Conservation (phyloP, 2,113 vertebrate genomes). For the Lepidiolamprologus cunningtoni region DNA sequence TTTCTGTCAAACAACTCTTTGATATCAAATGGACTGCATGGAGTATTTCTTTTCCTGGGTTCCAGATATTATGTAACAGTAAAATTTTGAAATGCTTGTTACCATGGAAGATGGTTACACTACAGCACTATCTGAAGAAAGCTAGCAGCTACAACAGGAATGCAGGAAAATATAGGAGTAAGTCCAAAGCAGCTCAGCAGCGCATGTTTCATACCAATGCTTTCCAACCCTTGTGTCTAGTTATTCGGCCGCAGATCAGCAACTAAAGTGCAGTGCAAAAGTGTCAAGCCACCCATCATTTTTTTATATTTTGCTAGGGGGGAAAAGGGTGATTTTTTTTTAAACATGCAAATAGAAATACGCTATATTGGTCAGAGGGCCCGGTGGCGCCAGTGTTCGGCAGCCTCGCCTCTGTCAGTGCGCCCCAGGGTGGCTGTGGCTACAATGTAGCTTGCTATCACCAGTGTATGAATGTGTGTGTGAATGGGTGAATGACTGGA, state of each 20-base stretch:
- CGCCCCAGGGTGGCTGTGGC: neutral
- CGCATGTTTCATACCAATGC: neutral
- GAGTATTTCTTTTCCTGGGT: neutral
- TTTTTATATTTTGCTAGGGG: neutral
- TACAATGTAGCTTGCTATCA: neutral
- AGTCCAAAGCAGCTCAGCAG: neutral
- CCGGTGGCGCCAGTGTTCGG: accelerated
- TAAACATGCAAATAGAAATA: neutral
- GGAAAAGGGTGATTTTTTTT: neutral
- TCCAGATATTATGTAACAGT: neutral
- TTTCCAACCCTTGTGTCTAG: neutral
- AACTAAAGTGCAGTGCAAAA: neutral
- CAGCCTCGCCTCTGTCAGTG: neutral
- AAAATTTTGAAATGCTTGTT: neutral
- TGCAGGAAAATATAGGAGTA: neutral
- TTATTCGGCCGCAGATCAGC: neutral
- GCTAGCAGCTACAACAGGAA: neutral
- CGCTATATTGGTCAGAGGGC: neutral
- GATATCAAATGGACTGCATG: neutral
- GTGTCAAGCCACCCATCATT: neutral
- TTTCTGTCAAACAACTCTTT: neutral
- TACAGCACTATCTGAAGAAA: neutral
- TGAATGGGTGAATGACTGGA: neutral
- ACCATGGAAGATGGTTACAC: neutral
- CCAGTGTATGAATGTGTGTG: neutral